phyloP scores from a whole-genome alignment of 2,888 invertebrate species.

The Argyresthia albistria region DNA sequence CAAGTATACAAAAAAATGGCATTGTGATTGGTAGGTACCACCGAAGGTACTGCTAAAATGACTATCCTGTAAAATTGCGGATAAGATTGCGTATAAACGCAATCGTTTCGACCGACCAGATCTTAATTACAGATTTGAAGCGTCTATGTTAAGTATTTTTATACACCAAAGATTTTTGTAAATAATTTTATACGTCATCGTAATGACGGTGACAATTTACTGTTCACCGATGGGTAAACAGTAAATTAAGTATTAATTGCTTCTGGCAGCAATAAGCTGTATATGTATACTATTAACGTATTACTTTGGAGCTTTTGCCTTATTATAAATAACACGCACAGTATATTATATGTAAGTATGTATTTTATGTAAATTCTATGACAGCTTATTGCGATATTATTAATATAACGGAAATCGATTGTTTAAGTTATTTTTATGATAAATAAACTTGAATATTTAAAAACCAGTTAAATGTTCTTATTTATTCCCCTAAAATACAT shows the following conservation, averaged over 20 bases:
- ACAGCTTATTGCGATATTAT: slow-evolving; percentile 56
- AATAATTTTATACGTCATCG: slow-evolving; percentile 39
- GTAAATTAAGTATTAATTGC: neutral
- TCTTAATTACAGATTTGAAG: slow-evolving; percentile 61
- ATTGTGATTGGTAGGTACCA: slow-evolving; percentile 43
- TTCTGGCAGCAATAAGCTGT: slow-evolving; percentile 38
- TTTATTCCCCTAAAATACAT: slow-evolving; percentile 12
- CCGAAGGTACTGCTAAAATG: slow-evolving; percentile 8
- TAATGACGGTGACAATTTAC: no score
- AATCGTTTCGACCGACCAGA: slow-evolving; percentile 72
- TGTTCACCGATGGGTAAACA: no score
- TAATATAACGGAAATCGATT: slow-evolving; percentile 37
- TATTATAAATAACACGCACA: slow-evolving; percentile 41
- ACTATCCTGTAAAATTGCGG: slow-evolving; percentile 66
- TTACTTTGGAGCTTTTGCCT: slow-evolving; percentile 58
- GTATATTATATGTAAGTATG: slow-evolving; percentile 17
- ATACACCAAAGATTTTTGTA: slow-evolving; percentile 64
- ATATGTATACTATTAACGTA: slow-evolving; percentile 33
- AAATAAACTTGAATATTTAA: slow-evolving; percentile 39
- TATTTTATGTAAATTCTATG: slow-evolving; percentile 30
- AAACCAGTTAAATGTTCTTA: slow-evolving; percentile 21
- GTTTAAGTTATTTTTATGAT: slow-evolving; percentile 54
- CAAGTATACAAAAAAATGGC: slow-evolving; percentile 37
- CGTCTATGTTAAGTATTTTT: slow-evolving; percentile 56
- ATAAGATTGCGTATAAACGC: slow-evolving; percentile 54